Conservation (phyloP, 2,888 invertebrate genomes). For the Polietes domitor region DNA sequence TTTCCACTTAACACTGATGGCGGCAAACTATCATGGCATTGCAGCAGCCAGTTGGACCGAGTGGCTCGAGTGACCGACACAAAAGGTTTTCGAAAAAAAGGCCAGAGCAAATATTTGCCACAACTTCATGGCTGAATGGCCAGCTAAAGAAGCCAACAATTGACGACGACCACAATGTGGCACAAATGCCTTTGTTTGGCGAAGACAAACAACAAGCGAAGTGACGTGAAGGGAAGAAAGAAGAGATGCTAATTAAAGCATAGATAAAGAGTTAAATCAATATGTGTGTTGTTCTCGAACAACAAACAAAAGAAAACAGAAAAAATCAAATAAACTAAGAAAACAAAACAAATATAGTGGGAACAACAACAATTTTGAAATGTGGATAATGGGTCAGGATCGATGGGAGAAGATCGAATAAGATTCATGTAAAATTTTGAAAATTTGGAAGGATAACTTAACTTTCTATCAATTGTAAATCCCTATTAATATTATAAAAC, state of each 20-base stretch:
- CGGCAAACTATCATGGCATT: neutral
- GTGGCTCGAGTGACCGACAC: neutral
- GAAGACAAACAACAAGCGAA: constrained; percentile 34
- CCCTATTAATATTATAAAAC: no score
- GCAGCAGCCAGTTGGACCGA: neutral
- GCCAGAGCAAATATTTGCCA: constrained; percentile 58
- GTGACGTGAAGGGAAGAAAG: no score
- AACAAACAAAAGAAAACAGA: neutral
- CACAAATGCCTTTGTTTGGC: constrained; percentile 1
- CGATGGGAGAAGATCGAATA: no score
- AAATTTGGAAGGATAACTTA: no score
- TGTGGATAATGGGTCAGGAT: neutral
- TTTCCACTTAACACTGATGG: constrained; percentile 52
- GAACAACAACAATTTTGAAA: neutral
- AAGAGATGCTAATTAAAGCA: constrained; percentile 65
- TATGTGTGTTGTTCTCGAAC: neutral
- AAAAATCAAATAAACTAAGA: neutral
- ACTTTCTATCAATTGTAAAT: no score
- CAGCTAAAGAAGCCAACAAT: constrained; percentile 50
- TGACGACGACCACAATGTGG: constrained; percentile 60
- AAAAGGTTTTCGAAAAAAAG: neutral
- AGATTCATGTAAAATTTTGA: no score
- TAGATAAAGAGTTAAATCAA: constrained; percentile 41
- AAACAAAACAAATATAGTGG: neutral
- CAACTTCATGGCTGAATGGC: constrained; percentile 55